These are phyloP conservation scores for Oreortyx pictus DNA, from an alignment of 2,797 vertebrate genomes.

Conservation along the genomic window DNA sequence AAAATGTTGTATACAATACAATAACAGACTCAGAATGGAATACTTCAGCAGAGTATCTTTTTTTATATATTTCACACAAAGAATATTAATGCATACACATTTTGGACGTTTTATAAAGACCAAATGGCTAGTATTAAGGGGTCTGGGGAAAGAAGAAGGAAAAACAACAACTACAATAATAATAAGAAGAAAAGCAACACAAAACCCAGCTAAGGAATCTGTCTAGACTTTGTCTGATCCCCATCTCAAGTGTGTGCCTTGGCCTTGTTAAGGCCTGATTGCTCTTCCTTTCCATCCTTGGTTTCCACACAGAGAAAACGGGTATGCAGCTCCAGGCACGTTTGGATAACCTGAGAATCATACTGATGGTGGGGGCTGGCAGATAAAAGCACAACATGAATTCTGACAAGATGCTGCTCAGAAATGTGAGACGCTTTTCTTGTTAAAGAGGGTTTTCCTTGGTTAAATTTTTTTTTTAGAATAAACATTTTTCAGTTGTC, in stretches of 20 bases:
- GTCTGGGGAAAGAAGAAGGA: not conserved
- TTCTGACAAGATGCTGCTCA: not conserved
- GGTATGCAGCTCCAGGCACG: not conserved
- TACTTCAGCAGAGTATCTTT: not conserved
- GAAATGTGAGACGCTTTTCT: not conserved
- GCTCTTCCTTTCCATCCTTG: not conserved
- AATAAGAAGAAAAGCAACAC: not conserved
- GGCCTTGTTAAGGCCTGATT: not conserved
- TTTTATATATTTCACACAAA: constrained; percentile 6
- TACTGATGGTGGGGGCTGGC: not conserved
- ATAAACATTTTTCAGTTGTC: not conserved
- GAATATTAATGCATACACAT: not conserved
- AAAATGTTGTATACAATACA: not conserved
- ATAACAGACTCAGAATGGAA: not conserved
- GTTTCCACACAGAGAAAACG: not conserved
- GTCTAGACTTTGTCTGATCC: constrained; percentile 16
- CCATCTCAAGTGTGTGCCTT: not conserved
- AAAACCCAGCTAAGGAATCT: not conserved
- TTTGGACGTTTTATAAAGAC: not conserved
- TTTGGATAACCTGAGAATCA: not conserved
- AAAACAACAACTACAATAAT: not conserved
- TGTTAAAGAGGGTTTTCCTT: not conserved
- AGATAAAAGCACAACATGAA: not conserved
- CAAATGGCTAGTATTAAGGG: constrained; percentile 15
- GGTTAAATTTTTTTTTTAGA: not conserved